Conservation (phyloP, 2,888 invertebrate genomes). For the Callimorpha dominula region DNA sequence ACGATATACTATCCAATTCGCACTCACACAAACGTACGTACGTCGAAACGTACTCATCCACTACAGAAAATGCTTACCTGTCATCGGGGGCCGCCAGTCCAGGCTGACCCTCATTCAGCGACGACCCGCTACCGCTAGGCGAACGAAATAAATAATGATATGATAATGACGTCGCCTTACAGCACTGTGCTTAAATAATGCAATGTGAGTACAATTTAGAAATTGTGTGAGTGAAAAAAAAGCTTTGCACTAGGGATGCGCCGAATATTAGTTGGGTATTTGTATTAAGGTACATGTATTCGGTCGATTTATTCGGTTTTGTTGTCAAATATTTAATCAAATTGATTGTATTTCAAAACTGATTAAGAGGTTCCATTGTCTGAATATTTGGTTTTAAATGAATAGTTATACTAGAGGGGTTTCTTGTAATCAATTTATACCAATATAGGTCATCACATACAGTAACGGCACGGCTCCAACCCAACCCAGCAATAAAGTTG, state of each 20-base stretch:
- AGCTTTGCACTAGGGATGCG: not conserved
- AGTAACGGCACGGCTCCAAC: no score
- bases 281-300: not conserved
- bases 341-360: no score
- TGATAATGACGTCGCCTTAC: not conserved
- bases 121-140: not conserved
- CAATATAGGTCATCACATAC: no score
- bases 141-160: constrained; percentile 2
- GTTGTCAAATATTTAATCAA: no score
- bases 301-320: not conserved
- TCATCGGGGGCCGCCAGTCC: not conserved
- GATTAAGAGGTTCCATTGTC: no score
- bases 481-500: no score
- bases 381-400: no score
- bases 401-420: no score
- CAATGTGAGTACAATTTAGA: not conserved
- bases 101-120: not conserved
- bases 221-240: not conserved
- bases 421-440: no score
- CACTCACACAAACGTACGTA: constrained; percentile 4
- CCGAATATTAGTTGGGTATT: not conserved
- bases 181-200: not conserved
- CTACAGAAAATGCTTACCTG: not conserved
- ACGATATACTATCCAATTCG: not conserved
- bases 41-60: not conserved